These are phyloP conservation scores for Phalangium opilio DNA, from an alignment of 2,888 invertebrate genomes.

Conservation along the genomic window DNA sequence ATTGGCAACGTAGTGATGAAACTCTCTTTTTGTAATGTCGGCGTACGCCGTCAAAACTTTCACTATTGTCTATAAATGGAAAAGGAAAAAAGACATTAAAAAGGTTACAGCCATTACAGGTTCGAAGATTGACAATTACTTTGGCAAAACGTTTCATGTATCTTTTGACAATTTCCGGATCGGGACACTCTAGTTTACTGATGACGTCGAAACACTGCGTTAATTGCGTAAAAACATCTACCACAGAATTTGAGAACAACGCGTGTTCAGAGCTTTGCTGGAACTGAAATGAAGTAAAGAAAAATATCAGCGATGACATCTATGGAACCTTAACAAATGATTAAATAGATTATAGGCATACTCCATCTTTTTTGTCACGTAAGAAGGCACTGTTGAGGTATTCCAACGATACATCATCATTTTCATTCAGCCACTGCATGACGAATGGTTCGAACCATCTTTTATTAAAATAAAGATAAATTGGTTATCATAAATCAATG, in stretches of 20 bases:
- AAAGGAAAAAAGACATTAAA: conserved; percentile 6
- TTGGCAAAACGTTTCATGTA: conserved; percentile 99
- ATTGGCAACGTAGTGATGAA: conserved; percentile 71
- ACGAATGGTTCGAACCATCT: conserved; percentile 99
- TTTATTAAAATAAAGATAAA: conserved; percentile 24
- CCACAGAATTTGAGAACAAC: conserved; percentile 96
- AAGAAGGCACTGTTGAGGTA: conserved; percentile 97
- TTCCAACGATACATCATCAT: conserved; percentile 96
- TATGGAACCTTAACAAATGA: background rate
- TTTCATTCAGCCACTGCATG: conserved; percentile 99
- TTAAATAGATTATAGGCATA: conserved; percentile 33
- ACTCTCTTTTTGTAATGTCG: conserved; percentile 93
- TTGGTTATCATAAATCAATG: too few species aligned
- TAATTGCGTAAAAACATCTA: conserved; percentile 97
- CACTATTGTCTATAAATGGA: conserved; percentile 60
- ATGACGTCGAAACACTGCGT: conserved; percentile 99
- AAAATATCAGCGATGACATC: background rate
- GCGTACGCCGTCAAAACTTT: conserved; percentile 95
- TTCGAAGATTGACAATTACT: conserved; percentile 24
- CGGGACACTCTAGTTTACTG: conserved; percentile 95
- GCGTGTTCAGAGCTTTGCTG: conserved; percentile 98
- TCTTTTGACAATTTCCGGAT: conserved; percentile 96
- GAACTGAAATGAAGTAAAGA: conserved; percentile 52
- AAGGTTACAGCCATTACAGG: too few species aligned
- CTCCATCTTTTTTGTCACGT: conserved; percentile 88